These are phyloP conservation scores for Umimayanthus kanabou DNA, from an alignment of 92 coral and sea anemone genomes.

Conservation along the genomic window DNA sequence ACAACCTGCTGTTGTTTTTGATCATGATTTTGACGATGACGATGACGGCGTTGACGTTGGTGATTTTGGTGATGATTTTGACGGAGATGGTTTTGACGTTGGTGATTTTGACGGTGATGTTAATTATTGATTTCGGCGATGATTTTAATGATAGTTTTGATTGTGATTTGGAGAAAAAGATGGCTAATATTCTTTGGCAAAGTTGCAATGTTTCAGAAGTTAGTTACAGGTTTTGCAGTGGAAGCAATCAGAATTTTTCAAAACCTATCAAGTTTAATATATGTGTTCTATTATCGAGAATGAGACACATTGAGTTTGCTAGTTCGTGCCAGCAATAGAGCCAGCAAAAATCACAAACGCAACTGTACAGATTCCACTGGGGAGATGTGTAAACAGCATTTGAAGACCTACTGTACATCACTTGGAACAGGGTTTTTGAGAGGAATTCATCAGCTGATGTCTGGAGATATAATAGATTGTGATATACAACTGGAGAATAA, in stretches of 20 bases:
- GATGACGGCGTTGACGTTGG: neutral
- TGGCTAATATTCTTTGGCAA: neutral
- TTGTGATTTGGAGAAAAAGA: neutral
- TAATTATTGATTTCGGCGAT: neutral
- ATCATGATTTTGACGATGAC: neutral
- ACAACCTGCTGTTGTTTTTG: neutral
- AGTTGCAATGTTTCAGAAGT: neutral
- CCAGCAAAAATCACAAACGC: too few species aligned
- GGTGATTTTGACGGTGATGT: neutral
- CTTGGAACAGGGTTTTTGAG: too few species aligned
- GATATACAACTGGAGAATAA: too few species aligned
- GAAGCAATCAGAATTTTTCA: neutral
- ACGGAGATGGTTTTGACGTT: neutral
- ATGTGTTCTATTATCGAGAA: too few species aligned
- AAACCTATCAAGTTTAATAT: too few species aligned
- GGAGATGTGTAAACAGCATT: too few species aligned
- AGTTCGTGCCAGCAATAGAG: too few species aligned
- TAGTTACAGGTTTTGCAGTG: neutral
- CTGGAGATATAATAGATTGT: too few species aligned
- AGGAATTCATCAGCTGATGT: too few species aligned
- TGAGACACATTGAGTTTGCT: too few species aligned
- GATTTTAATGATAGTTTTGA: neutral
- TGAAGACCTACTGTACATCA: too few species aligned
- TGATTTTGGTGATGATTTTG: neutral
- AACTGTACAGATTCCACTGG: too few species aligned